A percentile compares a stretch with the other conserved stretches of the same genome.
These are phyloP conservation scores for Squalus acanthias DNA, from an alignment of 2,797 vertebrate genomes.

Conservation along the genomic window DNA sequence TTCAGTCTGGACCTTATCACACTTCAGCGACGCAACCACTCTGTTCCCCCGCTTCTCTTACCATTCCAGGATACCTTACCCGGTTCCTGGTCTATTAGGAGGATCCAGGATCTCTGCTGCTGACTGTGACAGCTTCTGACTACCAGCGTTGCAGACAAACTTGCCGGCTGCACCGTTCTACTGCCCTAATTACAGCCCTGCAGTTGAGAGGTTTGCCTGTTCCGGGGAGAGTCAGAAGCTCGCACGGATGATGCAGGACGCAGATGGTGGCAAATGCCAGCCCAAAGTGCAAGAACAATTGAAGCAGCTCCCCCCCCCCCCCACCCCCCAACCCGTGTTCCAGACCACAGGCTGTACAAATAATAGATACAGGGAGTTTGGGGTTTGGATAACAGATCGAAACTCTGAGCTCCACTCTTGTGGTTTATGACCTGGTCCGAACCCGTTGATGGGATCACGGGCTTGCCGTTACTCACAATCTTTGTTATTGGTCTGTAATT, in stretches of 20 bases:
- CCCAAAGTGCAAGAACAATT: background rate
- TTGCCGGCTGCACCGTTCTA: background rate
- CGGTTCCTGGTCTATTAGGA: background rate
- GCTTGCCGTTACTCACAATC: background rate
- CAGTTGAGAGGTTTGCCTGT: background rate
- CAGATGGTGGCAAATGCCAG: background rate
- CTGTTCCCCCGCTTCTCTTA: background rate
- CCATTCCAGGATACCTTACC: background rate
- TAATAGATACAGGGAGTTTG: background rate
- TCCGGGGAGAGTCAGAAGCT: too few species aligned
- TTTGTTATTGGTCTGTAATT: background rate
- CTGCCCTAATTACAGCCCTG: background rate
- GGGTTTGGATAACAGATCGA: background rate
- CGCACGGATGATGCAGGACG: too few species aligned
- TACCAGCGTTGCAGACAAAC: background rate
- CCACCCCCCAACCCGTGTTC: background rate
- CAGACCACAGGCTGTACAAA: background rate
- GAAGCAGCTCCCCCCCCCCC: background rate
- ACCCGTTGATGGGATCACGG: background rate
- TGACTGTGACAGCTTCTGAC: background rate
- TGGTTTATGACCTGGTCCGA: background rate
- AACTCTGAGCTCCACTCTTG: background rate
- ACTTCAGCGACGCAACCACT: background rate
- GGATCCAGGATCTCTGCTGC: background rate
- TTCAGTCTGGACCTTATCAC: background rate